Base-by-base conservation (phyloP, 2,888 invertebrate species). In the Drosophila neutralis region DNA sequence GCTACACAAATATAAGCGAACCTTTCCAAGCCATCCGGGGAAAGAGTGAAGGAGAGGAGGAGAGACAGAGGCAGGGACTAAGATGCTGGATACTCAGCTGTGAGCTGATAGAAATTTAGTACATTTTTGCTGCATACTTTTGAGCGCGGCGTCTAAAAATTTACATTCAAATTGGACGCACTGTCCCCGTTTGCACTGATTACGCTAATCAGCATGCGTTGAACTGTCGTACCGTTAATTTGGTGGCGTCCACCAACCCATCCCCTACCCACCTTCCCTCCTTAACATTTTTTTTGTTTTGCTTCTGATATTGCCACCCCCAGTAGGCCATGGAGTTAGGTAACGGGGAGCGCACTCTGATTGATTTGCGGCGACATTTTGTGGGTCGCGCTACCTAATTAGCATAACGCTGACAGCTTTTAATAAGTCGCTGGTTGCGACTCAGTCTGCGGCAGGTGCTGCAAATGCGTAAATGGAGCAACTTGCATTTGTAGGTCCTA, bases 391-490 rank as follows among this genome's bases (percentile, higher is more conserved):
- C 40, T 45, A 58, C 40, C 88, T 80, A 88, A 83, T 83, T 88
- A 83, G 69, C 86, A 88, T 83, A 88, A 75, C 72, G 83, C 72
- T 54, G 80, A 67, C 77, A 70, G 88, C 77, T 72, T 85, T 85
- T 83, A 83, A 83, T 87, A 83, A 83, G 83, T 69, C 33, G 66
- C 65, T 63, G 56, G 38, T 13, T 45, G 31, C 49, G 66, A 15
- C 45, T 45, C 45, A 15, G 15, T 2, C 38, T 38, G n/a, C 35
- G 71, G 72, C 83, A 83, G 83, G 72, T 83, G 83, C 59, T 59
- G 63, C 64, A 63, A 85, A 83, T 77, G 86, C 74, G 75, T 45
- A 49, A 49, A 62, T 59, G 45, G 29, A 52, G 45, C 38, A 56
- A 45, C 71, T 29, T 54, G 76, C 76, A 76, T 49, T 73, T 61